phyloP scores from a whole-genome alignment of 1,140 invertebrate genomes.

The Oryctes rhinoceros region DNA sequence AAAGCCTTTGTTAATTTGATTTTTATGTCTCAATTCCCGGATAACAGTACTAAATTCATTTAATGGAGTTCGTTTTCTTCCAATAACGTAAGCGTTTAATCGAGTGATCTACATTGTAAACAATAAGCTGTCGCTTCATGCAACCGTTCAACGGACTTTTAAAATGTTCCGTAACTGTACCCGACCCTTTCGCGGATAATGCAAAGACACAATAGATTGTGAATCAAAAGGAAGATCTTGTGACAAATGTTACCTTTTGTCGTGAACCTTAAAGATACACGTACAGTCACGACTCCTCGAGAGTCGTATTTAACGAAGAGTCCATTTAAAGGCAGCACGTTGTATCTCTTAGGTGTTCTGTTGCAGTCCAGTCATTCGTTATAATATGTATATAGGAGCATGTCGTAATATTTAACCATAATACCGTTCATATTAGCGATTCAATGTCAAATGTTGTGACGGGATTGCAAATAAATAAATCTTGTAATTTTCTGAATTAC shows the following conservation, averaged over 20 bases:
- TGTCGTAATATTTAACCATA: neutral
- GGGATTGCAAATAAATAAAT: neutral
- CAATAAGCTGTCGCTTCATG: neutral
- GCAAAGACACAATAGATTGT: conserved; percentile 11
- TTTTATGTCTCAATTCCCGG: no score
- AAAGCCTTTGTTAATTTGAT: no score
- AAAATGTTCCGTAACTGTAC: conserved; percentile 22
- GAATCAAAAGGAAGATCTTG: conserved; percentile 13
- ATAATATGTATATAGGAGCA: neutral
- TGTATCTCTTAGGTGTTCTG: neutral
- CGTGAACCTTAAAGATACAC: conserved; percentile 21
- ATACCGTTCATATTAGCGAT: neutral
- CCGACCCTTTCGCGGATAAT: neutral
- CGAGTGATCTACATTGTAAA: neutral
- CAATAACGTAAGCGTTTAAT: neutral
- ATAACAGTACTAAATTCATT: no score
- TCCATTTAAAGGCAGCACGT: neutral
- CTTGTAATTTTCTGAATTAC: neutral
- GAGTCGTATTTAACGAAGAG: neutral
- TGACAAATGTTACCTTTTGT: conserved; percentile 13
- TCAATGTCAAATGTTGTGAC: neutral
- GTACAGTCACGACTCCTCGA: neutral
- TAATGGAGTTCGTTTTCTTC: no score
- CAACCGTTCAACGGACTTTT: neutral
- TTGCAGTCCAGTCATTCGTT: neutral